A percentile compares a stretch with the other conserved stretches of the same genome.
phyloP scores from a whole-genome alignment of 2,113 vertebrate species.

The Alouatta palliata region DNA sequence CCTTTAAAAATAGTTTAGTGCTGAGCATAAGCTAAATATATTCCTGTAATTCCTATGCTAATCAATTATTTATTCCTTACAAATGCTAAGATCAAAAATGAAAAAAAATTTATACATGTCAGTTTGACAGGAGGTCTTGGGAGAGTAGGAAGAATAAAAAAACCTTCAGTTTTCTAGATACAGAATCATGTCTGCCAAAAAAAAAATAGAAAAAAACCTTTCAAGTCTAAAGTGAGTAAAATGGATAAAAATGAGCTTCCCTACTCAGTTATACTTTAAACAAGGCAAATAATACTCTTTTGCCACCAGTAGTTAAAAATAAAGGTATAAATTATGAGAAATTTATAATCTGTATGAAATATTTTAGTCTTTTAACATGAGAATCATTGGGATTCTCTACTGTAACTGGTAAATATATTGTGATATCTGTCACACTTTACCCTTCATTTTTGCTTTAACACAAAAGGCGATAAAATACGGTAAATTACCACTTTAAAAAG shows the following conservation, averaged over 20 bases:
- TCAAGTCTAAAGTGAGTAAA: conserved; percentile 79
- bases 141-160: conserved; percentile 72
- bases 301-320: conserved; percentile 51
- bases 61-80: conserved; percentile 87
- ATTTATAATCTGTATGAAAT: conserved; percentile 37
- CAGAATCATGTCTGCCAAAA: not conserved
- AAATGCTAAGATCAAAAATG: conserved; percentile 83
- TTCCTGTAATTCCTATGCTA: conserved; percentile 82
- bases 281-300: conserved; percentile 22
- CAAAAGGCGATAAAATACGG: not conserved
- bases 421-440: not conserved
- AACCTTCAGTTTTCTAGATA: conserved; percentile 54
- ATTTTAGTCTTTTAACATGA: not conserved
- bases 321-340: not conserved
- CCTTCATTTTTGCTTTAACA: not conserved
- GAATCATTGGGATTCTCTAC: not conserved
- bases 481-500: not conserved
- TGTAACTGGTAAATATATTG: not conserved
- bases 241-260: conserved; percentile 69
- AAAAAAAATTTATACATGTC: conserved; percentile 77
- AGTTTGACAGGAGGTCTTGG: conserved; percentile 70
- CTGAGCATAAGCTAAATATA: conserved; percentile 81
- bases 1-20: conserved; percentile 84
- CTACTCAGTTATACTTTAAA: conserved; percentile 6
- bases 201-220: conserved; percentile 71